Evolutionary conservation across 2,797 vertebrate genomes (phyloP).

Genomic region (Darevskia nairensis): DNA sequence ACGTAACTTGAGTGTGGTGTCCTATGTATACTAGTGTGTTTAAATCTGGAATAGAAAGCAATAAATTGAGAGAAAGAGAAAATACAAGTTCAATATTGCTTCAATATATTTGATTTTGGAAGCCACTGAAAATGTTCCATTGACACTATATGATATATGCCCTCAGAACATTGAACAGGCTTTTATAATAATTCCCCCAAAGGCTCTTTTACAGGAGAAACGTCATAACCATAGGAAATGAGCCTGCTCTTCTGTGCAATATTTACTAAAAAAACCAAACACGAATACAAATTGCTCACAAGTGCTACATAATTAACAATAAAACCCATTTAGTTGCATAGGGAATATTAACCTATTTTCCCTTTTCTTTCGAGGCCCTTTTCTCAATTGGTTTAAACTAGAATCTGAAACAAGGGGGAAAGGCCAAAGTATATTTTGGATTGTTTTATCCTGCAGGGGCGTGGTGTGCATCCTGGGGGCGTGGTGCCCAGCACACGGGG

Average conservation of each 20-base stretch:
- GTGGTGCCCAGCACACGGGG: no score
- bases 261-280: not conserved
- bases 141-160: not conserved
- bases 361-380: not conserved
- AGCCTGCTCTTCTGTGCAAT: not conserved
- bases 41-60: not conserved
- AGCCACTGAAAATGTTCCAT: not conserved
- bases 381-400: not conserved
- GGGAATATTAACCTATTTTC: not conserved
- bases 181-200: not conserved
- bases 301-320: not conserved
- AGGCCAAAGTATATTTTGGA: not conserved
- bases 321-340: not conserved
- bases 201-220: not conserved
- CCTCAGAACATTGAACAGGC: not conserved
- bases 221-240: not conserved
- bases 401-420: not conserved
- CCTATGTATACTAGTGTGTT: not conserved
- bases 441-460: not conserved
- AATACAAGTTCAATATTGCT: not conserved
- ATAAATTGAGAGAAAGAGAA: not conserved
- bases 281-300: not conserved
- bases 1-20: not conserved
- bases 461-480: no score
- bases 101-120: not conserved